Evolutionary conservation across 2,888 invertebrate genomes (phyloP).

Genomic region (Iselma pallidipennis): DNA sequence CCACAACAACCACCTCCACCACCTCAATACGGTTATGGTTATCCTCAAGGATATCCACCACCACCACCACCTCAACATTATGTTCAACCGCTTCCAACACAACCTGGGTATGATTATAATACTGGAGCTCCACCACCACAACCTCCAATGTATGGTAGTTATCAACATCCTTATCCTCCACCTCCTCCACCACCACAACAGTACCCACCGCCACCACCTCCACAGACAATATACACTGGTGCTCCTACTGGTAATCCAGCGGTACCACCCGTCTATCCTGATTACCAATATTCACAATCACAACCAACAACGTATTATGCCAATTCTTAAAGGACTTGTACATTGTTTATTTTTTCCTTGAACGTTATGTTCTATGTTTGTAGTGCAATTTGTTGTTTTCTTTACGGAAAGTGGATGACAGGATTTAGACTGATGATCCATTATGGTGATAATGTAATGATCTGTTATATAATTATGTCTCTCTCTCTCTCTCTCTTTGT

Average conservation of each 20-base stretch:
- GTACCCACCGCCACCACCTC: constrained; percentile 46
- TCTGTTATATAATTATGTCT: constrained; percentile 1
- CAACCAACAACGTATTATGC: constrained; percentile 38
- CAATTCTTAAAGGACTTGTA: constrained; percentile 33
- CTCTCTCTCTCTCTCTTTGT: not conserved
- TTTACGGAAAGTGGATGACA: not conserved
- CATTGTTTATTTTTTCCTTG: constrained; percentile 2
- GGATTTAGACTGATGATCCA: not conserved
- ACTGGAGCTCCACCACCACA: constrained; percentile 26
- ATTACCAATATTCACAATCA: constrained; percentile 46
- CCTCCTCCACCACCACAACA: constrained; percentile 44
- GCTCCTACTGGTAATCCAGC: constrained; percentile 34
- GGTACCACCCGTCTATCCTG: constrained; percentile 40
- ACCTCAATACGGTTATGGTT: constrained; percentile 33
- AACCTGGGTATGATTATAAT: constrained; percentile 46
- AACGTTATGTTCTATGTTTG: not conserved
- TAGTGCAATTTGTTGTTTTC: not conserved
- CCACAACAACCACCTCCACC: constrained; percentile 40
- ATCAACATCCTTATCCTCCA: constrained; percentile 42
- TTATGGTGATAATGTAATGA: not conserved
- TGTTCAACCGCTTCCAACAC: constrained; percentile 34
- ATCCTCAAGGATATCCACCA: constrained; percentile 29
- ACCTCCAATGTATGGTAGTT: constrained; percentile 40
- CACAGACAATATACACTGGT: constrained; percentile 44
- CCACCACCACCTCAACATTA: too few species aligned